Percentiles rank a stretch among this genome's conserved stretches.
phyloP scores from a whole-genome alignment of 2,888 invertebrate species.

The Hyppa rectilinea region DNA sequence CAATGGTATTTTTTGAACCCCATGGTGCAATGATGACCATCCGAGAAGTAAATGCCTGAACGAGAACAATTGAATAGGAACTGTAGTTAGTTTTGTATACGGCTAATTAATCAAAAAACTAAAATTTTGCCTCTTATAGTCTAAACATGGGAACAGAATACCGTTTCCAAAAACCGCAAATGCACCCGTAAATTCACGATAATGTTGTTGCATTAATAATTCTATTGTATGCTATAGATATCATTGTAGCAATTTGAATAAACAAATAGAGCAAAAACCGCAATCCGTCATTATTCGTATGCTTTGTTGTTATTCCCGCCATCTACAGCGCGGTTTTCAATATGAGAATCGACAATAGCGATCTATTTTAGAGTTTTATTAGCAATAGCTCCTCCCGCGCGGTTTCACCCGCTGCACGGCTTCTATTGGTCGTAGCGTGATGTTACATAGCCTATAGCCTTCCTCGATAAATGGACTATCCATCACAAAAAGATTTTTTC shows the following conservation, averaged over 20 bases:
- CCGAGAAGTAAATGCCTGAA: no score
- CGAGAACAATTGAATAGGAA: background rate
- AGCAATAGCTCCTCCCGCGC: no score
- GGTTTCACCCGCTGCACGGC: no score
- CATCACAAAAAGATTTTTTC: no score
- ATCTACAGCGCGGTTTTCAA: slow-evolving; percentile 3
- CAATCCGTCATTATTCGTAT: slow-evolving; percentile 23
- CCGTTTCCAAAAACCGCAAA: slow-evolving; percentile 36
- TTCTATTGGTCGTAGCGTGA: no score
- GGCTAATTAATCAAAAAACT: background rate
- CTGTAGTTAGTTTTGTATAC: background rate
- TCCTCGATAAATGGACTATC: no score
- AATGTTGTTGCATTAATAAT: slow-evolving; percentile 30
- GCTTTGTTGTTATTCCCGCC: slow-evolving; percentile 15
- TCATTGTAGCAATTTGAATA: slow-evolving; percentile 35
- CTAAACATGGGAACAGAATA: background rate
- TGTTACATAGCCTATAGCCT: no score
- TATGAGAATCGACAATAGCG: background rate
- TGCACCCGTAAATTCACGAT: slow-evolving; percentile 9
- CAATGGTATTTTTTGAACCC: background rate
- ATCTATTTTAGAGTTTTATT: background rate
- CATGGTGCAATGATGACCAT: background rate
- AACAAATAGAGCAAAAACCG: slow-evolving; percentile 33
- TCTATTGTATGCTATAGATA: slow-evolving; percentile 21
- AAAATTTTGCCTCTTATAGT: background rate